Evolutionary conservation across 2,888 invertebrate species (phyloP).

Genomic region (Eupeodes luniger): DNA sequence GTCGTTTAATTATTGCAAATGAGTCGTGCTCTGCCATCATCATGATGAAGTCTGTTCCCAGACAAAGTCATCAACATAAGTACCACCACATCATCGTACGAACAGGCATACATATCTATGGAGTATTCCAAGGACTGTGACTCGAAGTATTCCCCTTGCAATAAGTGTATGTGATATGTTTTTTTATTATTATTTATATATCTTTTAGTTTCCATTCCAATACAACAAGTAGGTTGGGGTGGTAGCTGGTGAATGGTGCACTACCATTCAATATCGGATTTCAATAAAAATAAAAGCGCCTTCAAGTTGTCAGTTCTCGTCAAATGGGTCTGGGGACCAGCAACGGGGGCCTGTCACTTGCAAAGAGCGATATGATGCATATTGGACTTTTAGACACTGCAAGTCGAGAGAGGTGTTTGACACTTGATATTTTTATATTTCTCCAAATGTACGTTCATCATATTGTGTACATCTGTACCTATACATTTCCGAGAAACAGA

Average conservation of each 20-base stretch:
- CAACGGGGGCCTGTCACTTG: constrained; percentile 66
- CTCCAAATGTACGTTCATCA: neutral
- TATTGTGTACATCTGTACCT: neutral
- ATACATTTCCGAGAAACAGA: neutral
- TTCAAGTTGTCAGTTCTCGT: constrained; percentile 69
- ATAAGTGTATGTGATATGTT: constrained; percentile 23
- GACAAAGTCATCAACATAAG: constrained; percentile 66
- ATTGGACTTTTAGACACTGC: constrained; percentile 69
- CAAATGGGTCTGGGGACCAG: constrained; percentile 48
- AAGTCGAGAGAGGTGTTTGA: constrained; percentile 61
- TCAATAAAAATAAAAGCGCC: constrained; percentile 76
- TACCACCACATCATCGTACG: constrained; percentile 19
- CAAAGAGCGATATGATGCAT: constrained; percentile 76
- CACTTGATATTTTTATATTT: constrained; percentile 71
- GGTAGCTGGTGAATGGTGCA: constrained; percentile 48
- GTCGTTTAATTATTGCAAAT: constrained; percentile 69
- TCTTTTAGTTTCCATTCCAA: constrained; percentile 42
- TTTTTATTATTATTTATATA: constrained; percentile 16
- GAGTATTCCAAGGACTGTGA: constrained; percentile 1
- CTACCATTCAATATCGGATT: constrained; percentile 69
- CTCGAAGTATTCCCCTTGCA: constrained; percentile 35
- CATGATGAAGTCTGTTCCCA: constrained; percentile 26
- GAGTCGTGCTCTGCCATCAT: constrained; percentile 38
- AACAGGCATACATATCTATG: neutral
- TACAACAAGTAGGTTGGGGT: neutral